Evolutionary conservation across 2,888 invertebrate genomes (phyloP), one percentile per base, ranked within the genome.

Genomic region (Toxonevra muliebris): DNA sequence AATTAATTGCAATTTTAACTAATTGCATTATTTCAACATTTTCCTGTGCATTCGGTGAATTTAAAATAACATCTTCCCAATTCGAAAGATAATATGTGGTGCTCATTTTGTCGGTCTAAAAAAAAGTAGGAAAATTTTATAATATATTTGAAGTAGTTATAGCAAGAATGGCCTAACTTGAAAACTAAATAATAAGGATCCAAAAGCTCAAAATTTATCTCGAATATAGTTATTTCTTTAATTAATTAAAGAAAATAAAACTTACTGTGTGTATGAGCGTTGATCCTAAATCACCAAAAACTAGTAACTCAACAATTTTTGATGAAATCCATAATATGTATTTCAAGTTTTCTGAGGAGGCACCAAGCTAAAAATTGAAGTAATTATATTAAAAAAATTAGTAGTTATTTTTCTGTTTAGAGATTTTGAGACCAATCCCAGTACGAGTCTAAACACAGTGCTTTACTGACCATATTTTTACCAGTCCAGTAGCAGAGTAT

Each of bases 261-360:
- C 69, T 58, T 30, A 77, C 76, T n/a, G 76, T 75, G 9, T 73
- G 69, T 10, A 71, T 72, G 1, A 77, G 65, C 8, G 71, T 72
- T 1, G 76, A 76, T 0, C 77, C 77, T 43, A 77, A 53, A 11
- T 72, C 69, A 2, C 76, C 77, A 61, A 77, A 74, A 9, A 77
- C 70, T 10, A 77, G 48, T 11, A 76, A 58, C 40, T 76, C 76
- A 11, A 75, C 64, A 53, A 76, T 71, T 61, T 77, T 76, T 0
- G 71, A 75, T 11, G 70, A 19, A 45, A 76, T 74, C 76, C 76
- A 77, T 13, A 50, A 67, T 1, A 73, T 52, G 42, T 71, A 76
- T 0, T 50, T 69, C 12, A 76, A 63, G 60, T 73, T 75, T 48
- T 66, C 61, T 1, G 70, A 63, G 2, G 74, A 68, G 60, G 71